Evolutionary conservation across 1,140 invertebrate species (phyloP).

Genomic region (Microvelia longipes): DNA sequence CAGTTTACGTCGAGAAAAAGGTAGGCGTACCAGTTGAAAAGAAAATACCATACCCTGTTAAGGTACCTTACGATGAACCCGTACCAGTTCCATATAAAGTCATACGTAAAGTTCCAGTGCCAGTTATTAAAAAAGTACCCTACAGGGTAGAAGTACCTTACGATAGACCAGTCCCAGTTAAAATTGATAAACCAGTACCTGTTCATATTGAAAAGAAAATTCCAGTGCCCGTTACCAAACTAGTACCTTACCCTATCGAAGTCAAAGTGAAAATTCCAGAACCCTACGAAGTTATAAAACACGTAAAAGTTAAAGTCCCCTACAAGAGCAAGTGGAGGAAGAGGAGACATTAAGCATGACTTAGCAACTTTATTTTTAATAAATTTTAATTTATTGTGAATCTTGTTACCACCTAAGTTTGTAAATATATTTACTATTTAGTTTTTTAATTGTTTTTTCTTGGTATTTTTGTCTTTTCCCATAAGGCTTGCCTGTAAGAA

Average conservation of each 20-base stretch:
- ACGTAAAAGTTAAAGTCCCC: background rate
- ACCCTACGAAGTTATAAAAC: background rate
- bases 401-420: background rate
- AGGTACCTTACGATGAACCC: conserved; percentile 10
- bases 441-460: no score
- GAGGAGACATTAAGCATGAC: background rate
- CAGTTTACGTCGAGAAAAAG: conserved; percentile 7
- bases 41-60: conserved; percentile 10
- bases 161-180: conserved; percentile 7
- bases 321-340: background rate
- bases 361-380: background rate
- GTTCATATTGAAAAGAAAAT: conserved; percentile 9
- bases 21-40: conserved; percentile 11
- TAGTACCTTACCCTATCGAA: conserved; percentile 1
- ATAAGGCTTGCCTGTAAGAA: no score
- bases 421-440: background rate
- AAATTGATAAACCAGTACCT: conserved; percentile 1
- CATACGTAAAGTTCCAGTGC: conserved; percentile 4
- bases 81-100: conserved; percentile 2
- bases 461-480: no score
- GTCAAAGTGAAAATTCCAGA: background rate
- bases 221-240: conserved; percentile 8
- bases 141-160: conserved; percentile 6
- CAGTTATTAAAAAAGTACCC: conserved; percentile 8
- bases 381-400: background rate